Evolutionary conservation across 2,888 invertebrate genomes (phyloP).

Genomic region (Synergus japonicus): DNA sequence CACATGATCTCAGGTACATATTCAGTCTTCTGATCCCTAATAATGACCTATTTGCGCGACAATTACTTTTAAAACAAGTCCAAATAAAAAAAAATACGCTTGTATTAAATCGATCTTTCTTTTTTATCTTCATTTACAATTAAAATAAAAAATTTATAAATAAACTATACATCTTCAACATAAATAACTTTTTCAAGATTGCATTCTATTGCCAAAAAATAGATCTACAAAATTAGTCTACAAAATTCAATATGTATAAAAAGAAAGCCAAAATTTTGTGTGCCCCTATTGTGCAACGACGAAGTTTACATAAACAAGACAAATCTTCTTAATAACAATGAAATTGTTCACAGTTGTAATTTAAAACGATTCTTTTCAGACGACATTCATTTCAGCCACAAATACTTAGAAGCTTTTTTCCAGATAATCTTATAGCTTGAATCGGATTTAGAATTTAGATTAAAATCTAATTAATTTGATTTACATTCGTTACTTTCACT

Average conservation of each 20-base stretch:
- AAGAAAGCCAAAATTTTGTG: slow-evolving; percentile 45
- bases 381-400: slow-evolving; percentile 9
- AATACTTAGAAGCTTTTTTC: not conserved
- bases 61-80: not conserved
- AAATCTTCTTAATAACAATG: slow-evolving; percentile 10
- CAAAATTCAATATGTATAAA: not conserved
- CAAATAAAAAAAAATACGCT: not conserved
- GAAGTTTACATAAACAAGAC: not conserved
- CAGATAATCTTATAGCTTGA: not conserved
- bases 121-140: not conserved
- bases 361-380: not conserved
- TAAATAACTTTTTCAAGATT: not conserved
- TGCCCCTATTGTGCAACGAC: slow-evolving; percentile 48
- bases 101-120: not conserved
- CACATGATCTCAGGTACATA: slow-evolving; percentile 67
- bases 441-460: not conserved
- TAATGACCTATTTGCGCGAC: slow-evolving; percentile 11
- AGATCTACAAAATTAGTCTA: not conserved
- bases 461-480: not conserved
- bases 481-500: slow-evolving; percentile 18
- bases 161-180: not conserved
- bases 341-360: not conserved
- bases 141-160: not conserved
- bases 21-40: slow-evolving; percentile 69
- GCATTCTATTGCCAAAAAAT: not conserved